Conservation (phyloP, 2,113 vertebrate genomes). For the Nothobranchius kuhntae region DNA sequence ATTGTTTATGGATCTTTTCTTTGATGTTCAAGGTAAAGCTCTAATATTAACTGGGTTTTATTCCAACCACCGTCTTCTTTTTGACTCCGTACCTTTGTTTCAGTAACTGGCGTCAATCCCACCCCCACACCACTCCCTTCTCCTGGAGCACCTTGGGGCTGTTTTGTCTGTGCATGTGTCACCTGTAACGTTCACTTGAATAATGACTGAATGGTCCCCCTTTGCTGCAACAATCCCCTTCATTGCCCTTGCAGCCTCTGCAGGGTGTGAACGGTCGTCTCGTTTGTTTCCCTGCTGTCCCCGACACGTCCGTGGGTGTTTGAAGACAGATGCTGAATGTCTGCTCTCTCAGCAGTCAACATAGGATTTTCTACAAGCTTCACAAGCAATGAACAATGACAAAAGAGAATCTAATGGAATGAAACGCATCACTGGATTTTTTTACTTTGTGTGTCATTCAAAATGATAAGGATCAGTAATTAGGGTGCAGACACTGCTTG, state of each 20-base stretch:
- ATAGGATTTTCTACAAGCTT: conserved; percentile 18
- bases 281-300: conserved; percentile 39
- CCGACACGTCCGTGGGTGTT: conserved; percentile 28
- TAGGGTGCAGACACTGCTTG: background rate
- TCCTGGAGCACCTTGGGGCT: background rate
- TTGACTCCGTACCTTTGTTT: too few species aligned
- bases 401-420: conserved; percentile 10
- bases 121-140: too few species aligned
- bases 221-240: conserved; percentile 21
- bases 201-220: conserved; percentile 38
- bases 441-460: conserved; percentile 27
- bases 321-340: conserved; percentile 38
- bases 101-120: too few species aligned
- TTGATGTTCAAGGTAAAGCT: too few species aligned
- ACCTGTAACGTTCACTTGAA: conserved; percentile 63
- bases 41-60: too few species aligned
- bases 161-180: conserved; percentile 23
- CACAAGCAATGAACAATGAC: background rate
- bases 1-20: too few species aligned
- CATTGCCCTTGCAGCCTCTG: conserved; percentile 24
- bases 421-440: conserved; percentile 10
- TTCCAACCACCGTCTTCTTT: too few species aligned
- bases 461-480: conserved; percentile 15
- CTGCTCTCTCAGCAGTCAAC: conserved; percentile 16
- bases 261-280: conserved; percentile 39